phyloP scores from a whole-genome alignment of 1,140 invertebrate species.

The Oedothorax gibbosus region DNA sequence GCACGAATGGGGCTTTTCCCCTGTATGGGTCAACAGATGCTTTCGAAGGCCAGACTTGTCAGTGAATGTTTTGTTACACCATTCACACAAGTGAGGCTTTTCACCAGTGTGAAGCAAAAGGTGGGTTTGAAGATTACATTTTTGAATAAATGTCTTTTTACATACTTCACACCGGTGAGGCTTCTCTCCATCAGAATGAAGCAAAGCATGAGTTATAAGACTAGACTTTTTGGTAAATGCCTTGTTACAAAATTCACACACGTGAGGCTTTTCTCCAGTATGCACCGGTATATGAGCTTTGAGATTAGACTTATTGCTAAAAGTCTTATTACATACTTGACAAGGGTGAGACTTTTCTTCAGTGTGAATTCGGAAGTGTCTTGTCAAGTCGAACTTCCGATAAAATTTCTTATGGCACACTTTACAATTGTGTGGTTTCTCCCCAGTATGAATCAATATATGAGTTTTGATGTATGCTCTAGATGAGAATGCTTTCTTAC shows the following conservation, averaged over 20 bases:
- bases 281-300: background rate
- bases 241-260: background rate
- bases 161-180: slow-evolving; percentile 68
- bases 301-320: background rate
- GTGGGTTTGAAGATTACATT: slow-evolving; percentile 86
- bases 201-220: background rate
- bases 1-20: slow-evolving; percentile 25
- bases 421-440: background rate
- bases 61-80: slow-evolving; percentile 71
- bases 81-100: slow-evolving; percentile 34
- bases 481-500: background rate
- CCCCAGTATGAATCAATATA: background rate
- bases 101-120: slow-evolving; percentile 70
- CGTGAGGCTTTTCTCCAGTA: background rate
- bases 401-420: background rate
- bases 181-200: slow-evolving; percentile 55
- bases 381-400: background rate
- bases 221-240: background rate
- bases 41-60: slow-evolving; percentile 75
- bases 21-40: slow-evolving; percentile 69
- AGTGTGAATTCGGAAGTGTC: background rate
- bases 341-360: background rate
- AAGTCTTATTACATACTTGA: background rate
- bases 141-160: slow-evolving; percentile 67
- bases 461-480: background rate